Conservation (phyloP, 2,888 invertebrate genomes). For the Apamea crenata region DNA sequence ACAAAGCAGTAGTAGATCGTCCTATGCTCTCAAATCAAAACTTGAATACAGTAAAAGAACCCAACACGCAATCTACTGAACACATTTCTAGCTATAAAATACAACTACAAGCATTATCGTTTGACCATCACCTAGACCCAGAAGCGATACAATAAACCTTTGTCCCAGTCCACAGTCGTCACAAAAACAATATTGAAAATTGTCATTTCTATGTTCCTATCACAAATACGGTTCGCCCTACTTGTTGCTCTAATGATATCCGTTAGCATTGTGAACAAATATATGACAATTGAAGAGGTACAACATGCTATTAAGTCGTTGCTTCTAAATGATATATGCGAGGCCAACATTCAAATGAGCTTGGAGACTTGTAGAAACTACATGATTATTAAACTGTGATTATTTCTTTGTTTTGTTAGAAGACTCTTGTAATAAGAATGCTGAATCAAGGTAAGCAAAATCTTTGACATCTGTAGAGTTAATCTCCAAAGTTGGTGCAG, state of each 20-base stretch:
- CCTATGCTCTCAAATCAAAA: background rate
- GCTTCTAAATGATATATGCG: slow-evolving; percentile 41
- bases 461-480: background rate
- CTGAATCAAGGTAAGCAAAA: slow-evolving; percentile 3
- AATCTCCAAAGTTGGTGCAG: background rate
- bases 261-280: slow-evolving; percentile 64
- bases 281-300: slow-evolving; percentile 60
- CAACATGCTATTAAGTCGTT: slow-evolving; percentile 51
- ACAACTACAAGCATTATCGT: slow-evolving; percentile 2
- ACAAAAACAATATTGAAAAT: slow-evolving; percentile 56
- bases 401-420: slow-evolving; percentile 36
- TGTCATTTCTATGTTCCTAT: slow-evolving; percentile 48
- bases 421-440: background rate
- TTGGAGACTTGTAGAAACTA: slow-evolving; percentile 42
- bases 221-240: slow-evolving; percentile 60
- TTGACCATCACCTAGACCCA: slow-evolving; percentile 38
- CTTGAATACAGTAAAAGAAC: background rate
- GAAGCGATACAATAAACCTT: slow-evolving; percentile 27
- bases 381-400: slow-evolving; percentile 32
- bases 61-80: background rate
- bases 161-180: slow-evolving; percentile 24
- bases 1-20: background rate
- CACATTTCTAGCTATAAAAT: slow-evolving; percentile 1
- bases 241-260: slow-evolving; percentile 65
- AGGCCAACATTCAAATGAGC: slow-evolving; percentile 48